phyloP scores from a whole-genome alignment of 2,797 vertebrate genomes.

The Gila robusta region DNA sequence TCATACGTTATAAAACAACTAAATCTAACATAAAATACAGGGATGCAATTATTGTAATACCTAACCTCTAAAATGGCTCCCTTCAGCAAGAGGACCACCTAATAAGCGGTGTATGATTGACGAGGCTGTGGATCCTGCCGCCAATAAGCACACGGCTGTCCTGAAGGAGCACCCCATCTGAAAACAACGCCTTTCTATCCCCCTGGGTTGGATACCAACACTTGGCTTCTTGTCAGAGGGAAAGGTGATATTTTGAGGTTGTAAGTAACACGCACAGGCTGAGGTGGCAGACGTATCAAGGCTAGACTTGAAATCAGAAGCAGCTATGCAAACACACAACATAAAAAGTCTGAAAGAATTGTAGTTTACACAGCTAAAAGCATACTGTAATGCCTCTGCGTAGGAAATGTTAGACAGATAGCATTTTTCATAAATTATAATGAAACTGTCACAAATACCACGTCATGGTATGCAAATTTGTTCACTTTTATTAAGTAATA shows the following conservation, averaged over 20 bases:
- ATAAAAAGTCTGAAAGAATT: not conserved
- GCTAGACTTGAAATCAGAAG: constrained; percentile 35
- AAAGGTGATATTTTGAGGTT: constrained; percentile 63
- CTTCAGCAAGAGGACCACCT: constrained; percentile 74
- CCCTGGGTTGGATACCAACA: constrained; percentile 61
- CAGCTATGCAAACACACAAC: constrained; percentile 21
- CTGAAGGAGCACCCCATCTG: constrained; percentile 55
- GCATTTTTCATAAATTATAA: not conserved
- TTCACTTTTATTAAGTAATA: too few species aligned
- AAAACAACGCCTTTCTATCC: constrained; percentile 58
- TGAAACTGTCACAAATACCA: not conserved
- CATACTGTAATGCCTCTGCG: not conserved
- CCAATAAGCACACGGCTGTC: constrained; percentile 48
- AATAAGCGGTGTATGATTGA: constrained; percentile 76
- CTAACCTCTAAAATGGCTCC: constrained; percentile 70
- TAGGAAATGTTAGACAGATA: not conserved
- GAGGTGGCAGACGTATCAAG: constrained; percentile 54
- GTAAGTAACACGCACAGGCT: constrained; percentile 54
- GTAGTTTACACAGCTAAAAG: not conserved
- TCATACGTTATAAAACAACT: constrained; percentile 72
- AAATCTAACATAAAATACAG: constrained; percentile 71
- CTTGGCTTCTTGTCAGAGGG: constrained; percentile 42
- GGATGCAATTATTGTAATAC: constrained; percentile 80
- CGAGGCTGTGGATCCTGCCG: constrained; percentile 62
- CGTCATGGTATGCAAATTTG: not conserved